Evolutionary conservation across 2,797 vertebrate genomes (phyloP), one percentile per base, ranked within the genome.

Genomic region (Crocidura indochinensis): DNA sequence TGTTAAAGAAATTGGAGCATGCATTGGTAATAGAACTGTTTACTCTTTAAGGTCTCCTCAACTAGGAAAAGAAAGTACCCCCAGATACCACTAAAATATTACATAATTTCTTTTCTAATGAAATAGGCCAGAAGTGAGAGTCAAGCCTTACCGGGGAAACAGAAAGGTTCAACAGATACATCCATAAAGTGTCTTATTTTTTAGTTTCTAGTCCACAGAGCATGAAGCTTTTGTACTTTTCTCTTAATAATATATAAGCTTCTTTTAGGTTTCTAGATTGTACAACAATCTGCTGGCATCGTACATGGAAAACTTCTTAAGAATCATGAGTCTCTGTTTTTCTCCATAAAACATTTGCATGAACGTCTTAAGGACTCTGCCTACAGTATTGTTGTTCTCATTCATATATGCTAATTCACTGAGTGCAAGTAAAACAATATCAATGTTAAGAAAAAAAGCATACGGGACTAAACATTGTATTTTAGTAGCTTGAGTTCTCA

Each of bases 221-320:
- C n/a, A n/a, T n/a, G n/a, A n/a, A n/a, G 1, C 53, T 49, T 27
- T 84, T 90, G 56, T 67, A 31, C 26, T 92, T 76, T 64, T 56
- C 62, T 92, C 56, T 76, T 51, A 51, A 38, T 26, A 60, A 65
- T 1, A 19, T 69, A 74, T 60, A 27, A 69, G 29, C n/a, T 72
- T 3, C 62, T 75, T 71, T 76, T 38, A 90, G 44, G 86, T 65
- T 77, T 90, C 65, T 51, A 87, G 75, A 89, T 49, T 60, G 27
- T 87, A 75, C 44, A 24, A 56, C 17, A 77, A 24, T 56, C 53
- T 26, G n/a, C 78, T 60, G 76, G 69, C 80, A 88, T 64, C 88
- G 79, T 29, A 79, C 87, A 44, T 85, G 27, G 65, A 83, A 90
- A 92, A 92, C 75, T 72, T 62, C 65, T 17, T 56, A n/a, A 2